phyloP scores from a whole-genome alignment of 2,888 invertebrate genomes.

The Synergus umbraculus region DNA sequence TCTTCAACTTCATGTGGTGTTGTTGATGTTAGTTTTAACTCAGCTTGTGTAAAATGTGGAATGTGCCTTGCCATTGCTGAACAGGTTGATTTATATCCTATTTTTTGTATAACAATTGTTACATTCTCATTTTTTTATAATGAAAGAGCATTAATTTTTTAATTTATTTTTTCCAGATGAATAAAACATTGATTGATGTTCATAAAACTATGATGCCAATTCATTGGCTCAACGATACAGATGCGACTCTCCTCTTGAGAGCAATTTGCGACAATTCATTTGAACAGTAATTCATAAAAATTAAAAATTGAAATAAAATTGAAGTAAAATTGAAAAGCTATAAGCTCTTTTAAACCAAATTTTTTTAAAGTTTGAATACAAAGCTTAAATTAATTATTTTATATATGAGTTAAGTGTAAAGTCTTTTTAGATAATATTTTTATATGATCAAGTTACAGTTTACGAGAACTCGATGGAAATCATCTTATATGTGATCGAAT shows the following conservation, averaged over 20 bases:
- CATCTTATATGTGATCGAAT: conserved; percentile 63
- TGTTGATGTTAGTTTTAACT: conserved; percentile 64
- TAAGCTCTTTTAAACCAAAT: background rate
- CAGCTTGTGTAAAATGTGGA: conserved; percentile 71
- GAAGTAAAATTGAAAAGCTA: background rate
- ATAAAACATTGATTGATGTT: conserved; percentile 64
- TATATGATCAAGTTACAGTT: conserved; percentile 62
- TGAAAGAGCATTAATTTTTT: background rate
- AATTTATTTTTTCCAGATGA: conserved; percentile 61
- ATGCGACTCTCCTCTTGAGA: conserved; percentile 58
- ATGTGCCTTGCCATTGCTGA: conserved; percentile 70
- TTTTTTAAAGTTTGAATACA: background rate
- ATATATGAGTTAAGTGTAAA: too few species aligned
- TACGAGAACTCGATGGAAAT: conserved; percentile 65
- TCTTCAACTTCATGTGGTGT: conserved; percentile 28
- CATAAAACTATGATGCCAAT: conserved; percentile 60
- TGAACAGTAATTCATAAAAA: conserved; percentile 59
- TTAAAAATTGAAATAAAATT: background rate
- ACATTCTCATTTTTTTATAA: background rate
- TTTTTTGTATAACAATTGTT: too few species aligned
- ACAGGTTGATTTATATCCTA: conserved; percentile 58
- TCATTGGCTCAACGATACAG: conserved; percentile 59
- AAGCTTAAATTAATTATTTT: too few species aligned
- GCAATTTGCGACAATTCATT: conserved; percentile 67
- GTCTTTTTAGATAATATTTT: background rate